Base-by-base conservation (phyloP, 2,888 invertebrate species). In the Macrosiphum euphorbiae region DNA sequence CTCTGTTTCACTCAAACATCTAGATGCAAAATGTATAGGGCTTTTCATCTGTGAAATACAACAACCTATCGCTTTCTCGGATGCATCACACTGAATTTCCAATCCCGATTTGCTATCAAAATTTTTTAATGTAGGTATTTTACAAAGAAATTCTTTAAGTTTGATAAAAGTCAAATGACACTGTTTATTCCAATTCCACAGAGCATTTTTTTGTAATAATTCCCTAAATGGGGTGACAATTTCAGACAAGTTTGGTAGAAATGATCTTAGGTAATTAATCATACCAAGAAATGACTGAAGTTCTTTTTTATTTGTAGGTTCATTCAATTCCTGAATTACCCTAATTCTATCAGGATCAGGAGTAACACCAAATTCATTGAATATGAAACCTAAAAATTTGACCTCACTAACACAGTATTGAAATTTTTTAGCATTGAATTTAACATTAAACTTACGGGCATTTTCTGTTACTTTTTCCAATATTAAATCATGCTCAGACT, bases 181-280 rank as follows among this genome's bases (percentile, higher is more conserved):
- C 10, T 86, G 44, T 28, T 44, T 41, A 86, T 44, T 86, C 28
- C 41, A 86, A 1, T 86, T 26, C 47, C 47, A 86, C 2, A 86
- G 26, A 8, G 4, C 44, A 28, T 13, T 85, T 13, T 85, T 85
- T 85, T 85, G 47, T n/a, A 28, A 47, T 86, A 86, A 50, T 28
- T 86, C 86, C 28, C 86, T 86, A n/a, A 47, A 86, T 13, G 47
- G 13, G 44, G 86, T 47, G 3, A 86, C 47, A 47, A 47, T 52
- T 88, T 88, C 35, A 0, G 87, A 88, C 3, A 88, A 50, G 10
- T 88, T 88, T 52, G 52, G 35, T 20, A 88, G 1, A 88, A 88
- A 88, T 2, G 52, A n/a, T 41, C 88, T 88, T n/a, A 88, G 26
- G 20, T 88, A 88, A 52, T 88, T 88, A 7, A 88, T 88, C 35